phyloP scores from a whole-genome alignment of 2,797 vertebrate species.

The Clarias laeviceps region DNA sequence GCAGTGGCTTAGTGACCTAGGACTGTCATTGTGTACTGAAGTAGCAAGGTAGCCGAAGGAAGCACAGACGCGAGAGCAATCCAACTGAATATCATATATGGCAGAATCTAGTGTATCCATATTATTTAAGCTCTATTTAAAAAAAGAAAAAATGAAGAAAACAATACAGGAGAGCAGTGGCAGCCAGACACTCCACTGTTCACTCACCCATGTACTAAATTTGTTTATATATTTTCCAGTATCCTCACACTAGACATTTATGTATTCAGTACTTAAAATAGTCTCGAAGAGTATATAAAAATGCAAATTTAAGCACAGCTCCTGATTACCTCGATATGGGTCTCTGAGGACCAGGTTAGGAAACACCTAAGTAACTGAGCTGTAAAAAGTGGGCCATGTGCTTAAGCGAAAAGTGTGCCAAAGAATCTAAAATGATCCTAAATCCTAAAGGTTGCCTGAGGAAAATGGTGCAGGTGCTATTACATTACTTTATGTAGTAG shows the following conservation, averaged over 20 bases:
- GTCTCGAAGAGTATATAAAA: not conserved
- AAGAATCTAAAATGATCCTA: not conserved
- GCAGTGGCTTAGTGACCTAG: no score
- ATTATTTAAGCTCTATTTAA: no score
- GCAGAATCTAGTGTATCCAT: no score
- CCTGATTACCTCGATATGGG: not conserved
- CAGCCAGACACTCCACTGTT: no score
- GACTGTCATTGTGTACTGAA: no score
- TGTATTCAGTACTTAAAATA: not conserved
- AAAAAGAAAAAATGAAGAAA: no score
- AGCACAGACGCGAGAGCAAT: no score
- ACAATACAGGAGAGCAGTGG: no score
- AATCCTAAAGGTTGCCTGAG: not conserved
- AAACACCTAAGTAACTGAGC: not conserved
- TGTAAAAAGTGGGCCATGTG: not conserved
- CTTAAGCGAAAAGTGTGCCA: conserved; percentile 10
- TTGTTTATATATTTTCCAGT: not conserved
- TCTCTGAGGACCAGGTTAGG: not conserved
- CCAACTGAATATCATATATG: no score
- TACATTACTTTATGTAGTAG: not conserved
- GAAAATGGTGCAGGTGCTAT: not conserved
- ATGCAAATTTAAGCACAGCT: not conserved
- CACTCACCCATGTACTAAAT: not conserved
- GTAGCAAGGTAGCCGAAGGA: no score
- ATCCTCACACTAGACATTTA: not conserved